These are phyloP conservation scores for Pemphigus obesinymphae DNA, from an alignment of 1,140 invertebrate genomes.

Conservation along the genomic window DNA sequence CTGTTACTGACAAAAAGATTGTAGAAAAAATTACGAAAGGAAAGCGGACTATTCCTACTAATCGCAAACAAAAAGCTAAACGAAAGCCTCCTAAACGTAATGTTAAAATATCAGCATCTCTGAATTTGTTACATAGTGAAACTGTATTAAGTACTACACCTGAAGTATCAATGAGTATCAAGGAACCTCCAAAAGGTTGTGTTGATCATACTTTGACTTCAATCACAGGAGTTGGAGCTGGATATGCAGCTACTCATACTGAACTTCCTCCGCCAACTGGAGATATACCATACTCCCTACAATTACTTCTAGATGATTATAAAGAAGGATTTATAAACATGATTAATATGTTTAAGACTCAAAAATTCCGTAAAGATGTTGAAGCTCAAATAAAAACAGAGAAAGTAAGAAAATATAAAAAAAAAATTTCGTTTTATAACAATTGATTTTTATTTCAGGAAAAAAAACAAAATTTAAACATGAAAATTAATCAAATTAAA, in stretches of 20 bases:
- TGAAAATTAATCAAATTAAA: slow-evolving; percentile 75
- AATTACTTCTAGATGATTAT: slow-evolving; percentile 75
- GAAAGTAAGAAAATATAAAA: slow-evolving; percentile 53
- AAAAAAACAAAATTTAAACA: slow-evolving; percentile 71
- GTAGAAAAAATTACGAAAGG: neutral
- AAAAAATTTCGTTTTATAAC: neutral
- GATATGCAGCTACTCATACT: slow-evolving; percentile 63
- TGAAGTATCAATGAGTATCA: slow-evolving; percentile 59
- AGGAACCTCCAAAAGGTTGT: slow-evolving; percentile 75
- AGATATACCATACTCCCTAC: slow-evolving; percentile 76
- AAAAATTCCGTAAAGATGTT: slow-evolving; percentile 67
- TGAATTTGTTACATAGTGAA: slow-evolving; percentile 84
- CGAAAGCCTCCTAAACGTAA: slow-evolving; percentile 5
- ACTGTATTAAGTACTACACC: slow-evolving; percentile 79
- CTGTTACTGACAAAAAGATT: slow-evolving; percentile 19
- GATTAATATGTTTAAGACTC: slow-evolving; percentile 73
- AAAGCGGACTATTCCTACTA: neutral
- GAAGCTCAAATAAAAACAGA: slow-evolving; percentile 75
- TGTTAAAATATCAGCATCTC: slow-evolving; percentile 44
- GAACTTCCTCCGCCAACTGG: slow-evolving; percentile 70
- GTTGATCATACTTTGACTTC: slow-evolving; percentile 83
- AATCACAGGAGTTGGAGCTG: slow-evolving; percentile 56
- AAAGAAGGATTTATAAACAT: slow-evolving; percentile 77
- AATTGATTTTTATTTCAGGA: slow-evolving; percentile 56
- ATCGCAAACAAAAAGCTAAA: slow-evolving; percentile 20